Percentiles rank a stretch among this genome's conserved stretches.
phyloP scores from a whole-genome alignment of 2,888 invertebrate species.

The Lycia hirtaria region DNA sequence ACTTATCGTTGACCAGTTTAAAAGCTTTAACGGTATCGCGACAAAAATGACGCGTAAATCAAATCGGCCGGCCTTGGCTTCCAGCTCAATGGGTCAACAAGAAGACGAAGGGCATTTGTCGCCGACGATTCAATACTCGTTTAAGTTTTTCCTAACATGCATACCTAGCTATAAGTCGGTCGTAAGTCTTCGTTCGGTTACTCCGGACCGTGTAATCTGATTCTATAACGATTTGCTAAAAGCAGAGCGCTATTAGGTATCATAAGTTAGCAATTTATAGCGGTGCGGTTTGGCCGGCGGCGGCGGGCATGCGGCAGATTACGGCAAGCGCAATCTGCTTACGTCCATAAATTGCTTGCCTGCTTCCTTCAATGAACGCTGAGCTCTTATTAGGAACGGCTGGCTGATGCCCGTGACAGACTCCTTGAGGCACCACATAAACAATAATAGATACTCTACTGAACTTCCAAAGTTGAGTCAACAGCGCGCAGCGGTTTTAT shows the following conservation, averaged over 20 bases:
- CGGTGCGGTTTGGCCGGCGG: conserved; percentile 52
- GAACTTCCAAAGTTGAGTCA: too few relatives aligned
- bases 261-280: conserved; percentile 71
- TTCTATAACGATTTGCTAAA: conserved; percentile 70
- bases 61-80: conserved; percentile 64
- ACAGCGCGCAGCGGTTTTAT: too few relatives aligned
- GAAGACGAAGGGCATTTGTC: conserved; percentile 49
- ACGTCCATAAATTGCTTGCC: conserved; percentile 73
- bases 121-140: conserved; percentile 36
- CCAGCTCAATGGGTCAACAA: conserved; percentile 53
- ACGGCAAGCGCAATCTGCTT: conserved; percentile 69
- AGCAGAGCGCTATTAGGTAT: conserved; percentile 56
- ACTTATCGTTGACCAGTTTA: conserved; percentile 67
- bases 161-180: conserved; percentile 16
- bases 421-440: conserved; percentile 61
- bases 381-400: conserved; percentile 62
- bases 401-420: conserved; percentile 49
- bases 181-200: conserved; percentile 20
- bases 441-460: conserved; percentile 48
- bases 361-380: conserved; percentile 61
- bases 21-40: conserved; percentile 76
- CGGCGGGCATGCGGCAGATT: conserved; percentile 54
- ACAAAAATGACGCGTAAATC: conserved; percentile 79
- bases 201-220: conserved; percentile 58
- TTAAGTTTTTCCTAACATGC: conserved; percentile 29